A percentile compares a stretch with the other conserved stretches of the same genome.
phyloP scores from a whole-genome alignment of 2,113 vertebrate genomes.

The Gopherus flavomarginatus region DNA sequence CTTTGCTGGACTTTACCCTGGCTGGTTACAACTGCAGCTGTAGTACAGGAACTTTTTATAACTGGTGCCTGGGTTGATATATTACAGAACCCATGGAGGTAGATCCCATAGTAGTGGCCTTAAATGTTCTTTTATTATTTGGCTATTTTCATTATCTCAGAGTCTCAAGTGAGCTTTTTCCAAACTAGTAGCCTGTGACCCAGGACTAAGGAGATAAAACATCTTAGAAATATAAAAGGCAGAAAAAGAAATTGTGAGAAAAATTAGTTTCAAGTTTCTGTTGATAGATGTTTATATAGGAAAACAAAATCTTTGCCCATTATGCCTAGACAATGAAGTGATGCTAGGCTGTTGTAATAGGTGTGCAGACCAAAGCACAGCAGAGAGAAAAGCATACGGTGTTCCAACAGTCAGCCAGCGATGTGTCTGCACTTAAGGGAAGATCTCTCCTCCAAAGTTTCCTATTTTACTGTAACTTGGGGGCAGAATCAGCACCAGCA shows the following conservation, averaged over 20 bases:
- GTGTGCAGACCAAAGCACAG: background rate
- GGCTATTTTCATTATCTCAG: background rate
- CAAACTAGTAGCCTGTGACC: background rate
- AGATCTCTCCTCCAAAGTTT: background rate
- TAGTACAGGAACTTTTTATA: background rate
- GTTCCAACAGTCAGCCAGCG: background rate
- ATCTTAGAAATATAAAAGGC: background rate
- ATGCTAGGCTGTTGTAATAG: background rate
- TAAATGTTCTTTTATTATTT: background rate
- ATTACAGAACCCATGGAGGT: background rate
- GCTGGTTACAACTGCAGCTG: background rate
- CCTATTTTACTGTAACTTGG: background rate
- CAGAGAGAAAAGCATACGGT: background rate
- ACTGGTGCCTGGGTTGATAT: background rate
- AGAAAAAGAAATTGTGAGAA: background rate
- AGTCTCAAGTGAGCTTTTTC: background rate
- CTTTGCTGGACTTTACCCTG: background rate
- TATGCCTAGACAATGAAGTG: background rate
- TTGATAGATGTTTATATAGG: background rate
- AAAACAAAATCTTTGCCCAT: background rate
- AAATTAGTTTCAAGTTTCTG: background rate
- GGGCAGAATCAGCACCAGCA: background rate
- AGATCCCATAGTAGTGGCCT: background rate
- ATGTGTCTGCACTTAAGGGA: accelerated
- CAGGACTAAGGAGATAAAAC: background rate